These are phyloP conservation scores for Nannobrachium achirus DNA, from an alignment of 2,113 vertebrate genomes.

Conservation along the genomic window DNA sequence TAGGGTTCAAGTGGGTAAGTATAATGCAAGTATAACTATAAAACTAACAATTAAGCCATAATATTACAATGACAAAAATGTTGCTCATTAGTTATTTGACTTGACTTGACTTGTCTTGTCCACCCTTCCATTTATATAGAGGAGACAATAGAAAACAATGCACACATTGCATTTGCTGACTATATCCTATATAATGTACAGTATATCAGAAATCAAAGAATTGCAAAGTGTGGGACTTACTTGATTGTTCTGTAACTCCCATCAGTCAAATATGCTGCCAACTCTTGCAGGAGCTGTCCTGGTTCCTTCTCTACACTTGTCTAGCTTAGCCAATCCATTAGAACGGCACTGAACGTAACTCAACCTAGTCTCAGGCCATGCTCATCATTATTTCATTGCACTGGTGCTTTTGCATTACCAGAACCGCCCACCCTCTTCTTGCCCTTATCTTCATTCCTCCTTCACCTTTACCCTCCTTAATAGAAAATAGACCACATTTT, in stretches of 20 bases:
- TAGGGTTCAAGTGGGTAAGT: neutral
- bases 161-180: neutral
- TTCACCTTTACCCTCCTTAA: constrained; percentile 17
- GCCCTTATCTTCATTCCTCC: constrained; percentile 40
- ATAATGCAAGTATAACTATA: constrained; percentile 18
- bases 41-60: no score
- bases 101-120: neutral
- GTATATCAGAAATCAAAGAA: neutral
- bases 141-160: constrained; percentile 5
- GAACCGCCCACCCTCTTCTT: constrained; percentile 58
- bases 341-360: constrained; percentile 74
- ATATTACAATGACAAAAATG: constrained; percentile 37
- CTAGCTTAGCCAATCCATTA: constrained; percentile 57
- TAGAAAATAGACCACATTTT: neutral
- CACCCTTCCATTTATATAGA: neutral
- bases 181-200: no score
- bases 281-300: constrained; percentile 35
- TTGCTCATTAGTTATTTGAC: neutral
- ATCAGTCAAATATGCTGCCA: constrained; percentile 26
- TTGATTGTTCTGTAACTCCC: constrained; percentile 1
- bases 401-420: constrained; percentile 65
- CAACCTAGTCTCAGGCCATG: constrained; percentile 70
- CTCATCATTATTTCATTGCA: constrained; percentile 85
- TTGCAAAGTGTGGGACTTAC: constrained; percentile 55
- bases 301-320: constrained; percentile 34